Evolutionary conservation across 2,113 vertebrate genomes (phyloP).

Genomic region (Bathybates hornii): DNA sequence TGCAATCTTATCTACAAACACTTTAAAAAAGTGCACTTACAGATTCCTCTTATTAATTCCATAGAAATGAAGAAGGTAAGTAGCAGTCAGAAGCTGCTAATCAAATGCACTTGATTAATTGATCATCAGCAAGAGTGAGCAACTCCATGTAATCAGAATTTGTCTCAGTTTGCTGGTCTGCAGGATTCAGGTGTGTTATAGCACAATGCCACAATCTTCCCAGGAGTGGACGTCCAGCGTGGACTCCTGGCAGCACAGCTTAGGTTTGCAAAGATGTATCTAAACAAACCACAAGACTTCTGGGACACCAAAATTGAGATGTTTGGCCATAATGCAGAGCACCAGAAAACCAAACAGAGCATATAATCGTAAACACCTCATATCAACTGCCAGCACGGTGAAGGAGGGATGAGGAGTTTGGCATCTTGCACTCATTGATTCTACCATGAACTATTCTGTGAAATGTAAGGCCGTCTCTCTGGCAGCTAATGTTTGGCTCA

Average conservation of each 20-base stretch:
- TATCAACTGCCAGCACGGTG: not conserved
- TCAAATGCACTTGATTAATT: not conserved
- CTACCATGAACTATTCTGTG: not conserved
- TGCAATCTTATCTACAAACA: not conserved
- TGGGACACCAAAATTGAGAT: not conserved
- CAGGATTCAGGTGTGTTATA: not conserved
- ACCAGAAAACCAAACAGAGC: not conserved
- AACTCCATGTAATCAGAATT: not conserved
- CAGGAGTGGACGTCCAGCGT: fast-evolving
- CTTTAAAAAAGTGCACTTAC: fast-evolving
- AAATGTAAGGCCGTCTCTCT: not conserved
- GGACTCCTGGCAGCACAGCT: fast-evolving
- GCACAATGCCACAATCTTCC: not conserved
- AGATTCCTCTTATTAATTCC: not conserved
- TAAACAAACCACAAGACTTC: not conserved
- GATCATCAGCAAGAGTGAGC: not conserved
- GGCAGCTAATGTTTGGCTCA: not conserved
- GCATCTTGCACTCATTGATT: not conserved
- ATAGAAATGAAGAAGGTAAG: not conserved
- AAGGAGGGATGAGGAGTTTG: not conserved
- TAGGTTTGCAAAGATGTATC: not conserved
- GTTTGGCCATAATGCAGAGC: not conserved
- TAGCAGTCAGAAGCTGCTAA: not conserved
- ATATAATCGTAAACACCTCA: not conserved
- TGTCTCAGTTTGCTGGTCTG: not conserved